These are phyloP conservation scores for Archips xylosteana DNA, from an alignment of 2,888 invertebrate species.

Conservation along the genomic window DNA sequence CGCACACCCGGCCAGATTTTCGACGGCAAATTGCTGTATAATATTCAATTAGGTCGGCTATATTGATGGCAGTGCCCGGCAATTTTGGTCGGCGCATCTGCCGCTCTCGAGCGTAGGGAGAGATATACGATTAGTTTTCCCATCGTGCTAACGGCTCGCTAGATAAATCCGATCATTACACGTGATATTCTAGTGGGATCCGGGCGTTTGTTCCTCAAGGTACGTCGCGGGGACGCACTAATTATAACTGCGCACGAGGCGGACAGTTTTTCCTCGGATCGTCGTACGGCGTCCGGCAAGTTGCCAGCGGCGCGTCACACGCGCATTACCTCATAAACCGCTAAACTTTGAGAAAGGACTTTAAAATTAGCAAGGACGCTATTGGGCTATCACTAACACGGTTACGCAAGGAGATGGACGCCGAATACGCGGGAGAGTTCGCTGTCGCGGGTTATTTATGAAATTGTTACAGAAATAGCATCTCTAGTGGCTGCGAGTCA, in stretches of 20 bases:
- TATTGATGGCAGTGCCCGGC: conserved; percentile 78
- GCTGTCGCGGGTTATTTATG: conserved; percentile 85
- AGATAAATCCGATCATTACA: conserved; percentile 32
- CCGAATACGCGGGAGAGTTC: conserved; percentile 80
- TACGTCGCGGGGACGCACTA: conserved; percentile 70
- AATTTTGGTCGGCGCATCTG: conserved; percentile 83
- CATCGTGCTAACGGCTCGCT: conserved; percentile 50
- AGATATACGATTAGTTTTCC: conserved; percentile 83
- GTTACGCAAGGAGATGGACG: conserved; percentile 81
- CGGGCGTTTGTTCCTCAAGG: conserved; percentile 72
- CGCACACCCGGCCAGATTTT: conserved; percentile 76
- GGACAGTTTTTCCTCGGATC: conserved; percentile 69
- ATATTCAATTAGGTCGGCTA: conserved; percentile 82
- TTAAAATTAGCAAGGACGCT: conserved; percentile 83
- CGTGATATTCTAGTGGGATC: conserved; percentile 47
- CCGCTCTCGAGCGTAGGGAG: conserved; percentile 64
- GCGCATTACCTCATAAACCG: conserved; percentile 79
- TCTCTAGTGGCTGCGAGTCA: conserved; percentile 82
- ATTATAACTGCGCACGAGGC: conserved; percentile 65
- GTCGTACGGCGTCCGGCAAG: conserved; percentile 81
- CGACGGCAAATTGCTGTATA: conserved; percentile 83
- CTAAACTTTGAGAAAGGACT: conserved; percentile 82
- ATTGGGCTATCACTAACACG: conserved; percentile 49
- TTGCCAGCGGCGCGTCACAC: conserved; percentile 80
- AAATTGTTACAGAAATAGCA: conserved; percentile 84